Base-by-base conservation (phyloP, 2,888 invertebrate genomes). In the Dioctria linearis region DNA sequence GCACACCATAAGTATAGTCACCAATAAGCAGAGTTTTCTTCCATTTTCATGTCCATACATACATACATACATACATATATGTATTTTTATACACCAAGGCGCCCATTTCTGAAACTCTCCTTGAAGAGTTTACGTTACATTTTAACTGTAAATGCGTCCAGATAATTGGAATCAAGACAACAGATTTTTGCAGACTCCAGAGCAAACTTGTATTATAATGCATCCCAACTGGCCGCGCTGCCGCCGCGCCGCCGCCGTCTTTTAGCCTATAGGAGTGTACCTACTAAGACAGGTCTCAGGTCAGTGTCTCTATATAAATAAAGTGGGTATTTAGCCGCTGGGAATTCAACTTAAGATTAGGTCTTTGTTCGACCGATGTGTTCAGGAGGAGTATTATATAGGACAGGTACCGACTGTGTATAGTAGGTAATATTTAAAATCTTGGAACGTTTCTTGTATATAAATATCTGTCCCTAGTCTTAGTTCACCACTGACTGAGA, bases 131-230 rank as follows among this genome's bases (percentile, higher is more conserved):
- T 76, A 63, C 63, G 76, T 76, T 76, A 76, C 76, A 76, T 76
- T 76, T 71, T 76, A 76, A 76, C 76, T 76, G 76, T 76, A 63
- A 76, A 76, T 76, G 63, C 63, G 76, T 49, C 76, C 76, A 49
- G 76, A 76, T 76, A 76, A 76, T 76, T 76, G 76, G 76, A 63
- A 76, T 76, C 63, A 76, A 76, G 76, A 42, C 51, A 76, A 43
- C n/a, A 76, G 63, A 49, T 76, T 76, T 76, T 76, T 63, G 76
- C 76, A 76, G 76, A 63, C 76, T 76, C 51, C 37, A 49, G 51
- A 49, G 51, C 63, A 13, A 25, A 49, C 63, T 63, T 39, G 37
- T 3, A 63, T 25, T 25, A 25, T 25, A 25, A 25, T 76, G 63
- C 76, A n/a, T 61, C 43, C 49, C 25, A 25, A 25, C 25, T 25